Base-by-base conservation (phyloP, 2,888 invertebrate genomes). In the Pycnomerus fuliginosus region DNA sequence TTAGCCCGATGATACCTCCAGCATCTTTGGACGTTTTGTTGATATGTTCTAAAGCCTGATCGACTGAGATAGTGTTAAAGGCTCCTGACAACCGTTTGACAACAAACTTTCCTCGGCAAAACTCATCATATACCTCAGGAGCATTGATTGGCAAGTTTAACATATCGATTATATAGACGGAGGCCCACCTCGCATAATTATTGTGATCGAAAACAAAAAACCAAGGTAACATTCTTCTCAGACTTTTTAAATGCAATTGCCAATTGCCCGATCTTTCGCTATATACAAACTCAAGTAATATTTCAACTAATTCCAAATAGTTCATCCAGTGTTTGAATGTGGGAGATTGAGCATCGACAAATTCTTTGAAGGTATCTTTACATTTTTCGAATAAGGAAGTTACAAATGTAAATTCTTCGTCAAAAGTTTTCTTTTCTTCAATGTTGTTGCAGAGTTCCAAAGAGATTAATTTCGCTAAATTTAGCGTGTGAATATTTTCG, bases 221-320 rank as follows among this genome's bases (percentile, higher is more conserved):
- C 31, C 27, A 52, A 11, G 48, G 48, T 3, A 49, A 20, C 48
- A 52, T 52, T 37, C 23, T 45, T 27, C 43, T 22, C 16, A 52
- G 43, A 25, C 43, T 44, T 7, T 30, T 24, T 24, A 49, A 29
- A 35, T 52, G 44, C 11, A 45, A 10, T 10, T 45, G 13, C 46
- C 48, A 49, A 16, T 46, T 43, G 7, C 39, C 48, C 10, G 3
- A 23, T 42, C 48, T 41, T 38, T 48, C 40, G 12, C 22, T 12
- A 33, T 29, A 43, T 25, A 20, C 25, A 20, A 51, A 51, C 35
- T 38, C 31, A 38, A 43, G 14, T 10, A 43, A 16, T 24, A 37
- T 33, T 32, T 41, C 36, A 4, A 42, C 37, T 22, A 46, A 13
- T 5, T 37, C 16, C 7, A 47, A 11, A 15, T 40, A 40, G 16